Evolutionary conservation across 2,113 vertebrate genomes (phyloP).

Genomic region (Microtus pennsylvanicus): DNA sequence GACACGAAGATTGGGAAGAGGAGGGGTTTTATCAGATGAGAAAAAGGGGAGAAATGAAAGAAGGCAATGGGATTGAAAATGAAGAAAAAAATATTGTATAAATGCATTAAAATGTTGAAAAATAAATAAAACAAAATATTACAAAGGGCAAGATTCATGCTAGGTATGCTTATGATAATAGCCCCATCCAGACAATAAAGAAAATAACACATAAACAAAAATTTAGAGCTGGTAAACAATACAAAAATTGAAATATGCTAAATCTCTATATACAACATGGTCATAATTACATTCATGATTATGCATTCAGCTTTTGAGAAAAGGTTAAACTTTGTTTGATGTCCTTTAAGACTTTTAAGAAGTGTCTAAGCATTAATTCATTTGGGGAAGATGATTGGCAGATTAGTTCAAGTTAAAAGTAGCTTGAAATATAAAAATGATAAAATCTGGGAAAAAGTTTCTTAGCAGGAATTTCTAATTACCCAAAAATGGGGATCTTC

Average conservation of each 20-base stretch:
- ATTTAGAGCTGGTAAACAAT: neutral
- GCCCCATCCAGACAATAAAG: neutral
- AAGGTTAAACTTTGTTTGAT: slow-evolving; percentile 42
- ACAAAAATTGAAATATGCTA: neutral
- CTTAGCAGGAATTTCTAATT: neutral
- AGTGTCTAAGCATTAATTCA: slow-evolving; percentile 41
- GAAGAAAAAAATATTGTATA: neutral
- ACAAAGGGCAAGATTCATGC: neutral
- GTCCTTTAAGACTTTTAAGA: slow-evolving; percentile 21
- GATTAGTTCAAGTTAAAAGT: slow-evolving; percentile 55
- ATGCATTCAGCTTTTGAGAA: neutral
- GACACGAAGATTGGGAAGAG: neutral
- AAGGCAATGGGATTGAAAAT: neutral
- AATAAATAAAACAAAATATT: slow-evolving; percentile 36
- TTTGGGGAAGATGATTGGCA: slow-evolving; percentile 64
- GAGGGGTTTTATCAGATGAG: neutral
- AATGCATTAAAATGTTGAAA: neutral
- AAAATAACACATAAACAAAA: neutral
- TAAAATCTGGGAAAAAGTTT: slow-evolving; percentile 39
- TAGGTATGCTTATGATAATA: neutral
- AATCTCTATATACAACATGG: neutral
- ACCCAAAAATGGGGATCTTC: slow-evolving; percentile 50
- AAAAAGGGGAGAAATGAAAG: neutral
- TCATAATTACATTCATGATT: neutral
- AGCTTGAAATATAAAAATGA: slow-evolving; percentile 19